Conservation (phyloP, 2,797 vertebrate species). For the Lutjanus campechanus region DNA sequence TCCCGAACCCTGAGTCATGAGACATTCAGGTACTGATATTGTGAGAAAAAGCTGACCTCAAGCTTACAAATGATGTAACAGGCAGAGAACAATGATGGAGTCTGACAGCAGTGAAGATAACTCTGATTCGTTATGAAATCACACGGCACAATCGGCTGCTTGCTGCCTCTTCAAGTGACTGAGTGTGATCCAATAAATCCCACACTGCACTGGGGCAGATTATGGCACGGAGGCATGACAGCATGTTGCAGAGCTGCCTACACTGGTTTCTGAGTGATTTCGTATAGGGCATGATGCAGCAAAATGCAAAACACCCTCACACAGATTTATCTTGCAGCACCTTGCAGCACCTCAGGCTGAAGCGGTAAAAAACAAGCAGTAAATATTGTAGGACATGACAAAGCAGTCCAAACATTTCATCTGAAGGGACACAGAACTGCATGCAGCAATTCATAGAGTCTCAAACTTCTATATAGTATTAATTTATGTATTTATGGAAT, state of each 20-base stretch:
- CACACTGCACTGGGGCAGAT: conserved; percentile 64
- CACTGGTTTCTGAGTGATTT: conserved; percentile 35
- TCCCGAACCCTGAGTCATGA: conserved; percentile 43
- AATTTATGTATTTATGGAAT: neutral
- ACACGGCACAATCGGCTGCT: conserved; percentile 40
- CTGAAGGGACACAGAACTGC: neutral
- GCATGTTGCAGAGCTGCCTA: conserved; percentile 52
- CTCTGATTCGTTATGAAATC: conserved; percentile 63
- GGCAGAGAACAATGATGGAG: conserved; percentile 30
- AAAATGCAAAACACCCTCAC: conserved; percentile 61
- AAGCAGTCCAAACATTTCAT: conserved; percentile 12
- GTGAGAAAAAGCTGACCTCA: conserved; percentile 42
- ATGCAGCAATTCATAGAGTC: neutral
- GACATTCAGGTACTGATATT: conserved; percentile 45
- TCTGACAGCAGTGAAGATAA: conserved; percentile 46
- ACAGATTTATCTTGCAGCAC: conserved; percentile 38
- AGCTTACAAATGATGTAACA: conserved; percentile 46
- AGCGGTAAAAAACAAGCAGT: neutral
- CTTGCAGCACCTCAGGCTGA: conserved; percentile 16
- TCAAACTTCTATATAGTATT: neutral
- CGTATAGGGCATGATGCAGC: conserved; percentile 62
- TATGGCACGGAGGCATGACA: conserved; percentile 38
- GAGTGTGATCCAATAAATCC: conserved; percentile 64
- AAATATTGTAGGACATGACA: neutral
- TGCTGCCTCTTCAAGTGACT: conserved; percentile 52